phyloP scores from a whole-genome alignment of 2,113 vertebrate species.

The Platichthys stellatus region DNA sequence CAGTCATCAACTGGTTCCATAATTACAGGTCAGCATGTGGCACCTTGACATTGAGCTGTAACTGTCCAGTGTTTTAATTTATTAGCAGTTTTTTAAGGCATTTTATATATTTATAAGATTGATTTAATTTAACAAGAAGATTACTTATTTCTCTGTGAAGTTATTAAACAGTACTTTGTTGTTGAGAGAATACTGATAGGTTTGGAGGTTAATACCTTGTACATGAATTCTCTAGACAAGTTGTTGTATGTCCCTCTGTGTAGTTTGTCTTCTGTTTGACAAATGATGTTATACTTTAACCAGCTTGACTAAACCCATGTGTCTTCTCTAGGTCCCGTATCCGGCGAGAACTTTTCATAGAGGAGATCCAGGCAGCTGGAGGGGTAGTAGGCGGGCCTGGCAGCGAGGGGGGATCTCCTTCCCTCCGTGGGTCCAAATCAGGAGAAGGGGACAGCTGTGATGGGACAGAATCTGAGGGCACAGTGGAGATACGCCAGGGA shows the following conservation, averaged over 20 bases:
- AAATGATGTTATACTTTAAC: neutral
- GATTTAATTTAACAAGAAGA: neutral
- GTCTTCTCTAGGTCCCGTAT: conserved; percentile 92
- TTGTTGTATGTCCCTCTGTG: neutral
- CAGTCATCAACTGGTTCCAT: conserved; percentile 99
- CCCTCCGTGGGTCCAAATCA: conserved; percentile 85
- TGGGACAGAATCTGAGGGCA: conserved; percentile 92
- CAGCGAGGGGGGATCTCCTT: conserved; percentile 90
- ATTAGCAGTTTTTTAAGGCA: neutral
- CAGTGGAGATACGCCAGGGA: conserved; percentile 82
- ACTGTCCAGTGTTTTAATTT: neutral
- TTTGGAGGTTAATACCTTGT: neutral
- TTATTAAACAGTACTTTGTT: neutral
- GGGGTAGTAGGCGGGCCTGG: conserved; percentile 81
- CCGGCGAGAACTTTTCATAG: conserved; percentile 96
- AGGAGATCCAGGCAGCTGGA: conserved; percentile 96
- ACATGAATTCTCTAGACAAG: neutral
- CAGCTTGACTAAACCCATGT: conserved; percentile 31
- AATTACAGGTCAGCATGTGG: conserved; percentile 91
- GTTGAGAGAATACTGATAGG: neutral
- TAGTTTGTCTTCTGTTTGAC: too few species aligned
- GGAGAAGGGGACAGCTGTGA: conserved; percentile 98
- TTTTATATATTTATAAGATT: neutral
- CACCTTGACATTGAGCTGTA: neutral
- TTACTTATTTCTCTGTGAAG: neutral